A percentile compares a stretch with the other conserved stretches of the same genome.
phyloP scores from a whole-genome alignment of 1,140 invertebrate species.

The Chymomyza costata region DNA sequence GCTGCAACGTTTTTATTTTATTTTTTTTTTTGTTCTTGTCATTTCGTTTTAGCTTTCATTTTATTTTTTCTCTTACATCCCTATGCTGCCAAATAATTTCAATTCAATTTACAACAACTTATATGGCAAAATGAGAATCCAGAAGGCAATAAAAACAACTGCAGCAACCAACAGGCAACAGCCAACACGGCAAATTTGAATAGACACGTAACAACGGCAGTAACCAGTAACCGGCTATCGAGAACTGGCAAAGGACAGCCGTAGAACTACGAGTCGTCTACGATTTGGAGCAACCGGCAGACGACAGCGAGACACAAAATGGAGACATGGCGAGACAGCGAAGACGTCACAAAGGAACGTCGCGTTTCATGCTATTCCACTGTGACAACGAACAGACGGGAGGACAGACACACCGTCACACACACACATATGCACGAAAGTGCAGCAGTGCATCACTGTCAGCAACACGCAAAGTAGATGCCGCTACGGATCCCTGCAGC shows the following conservation, averaged over 20 bases:
- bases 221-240: too few species aligned
- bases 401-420: slow-evolving; percentile 4
- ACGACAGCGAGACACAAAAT: slow-evolving; percentile 34
- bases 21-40: too few species aligned
- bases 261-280: too few species aligned
- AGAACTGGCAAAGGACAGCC: too few species aligned
- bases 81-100: slow-evolving; percentile 45
- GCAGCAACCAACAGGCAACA: slow-evolving; percentile 7
- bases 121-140: slow-evolving; percentile 5
- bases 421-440: slow-evolving; percentile 3
- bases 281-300: too few species aligned
- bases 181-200: slow-evolving; percentile 32
- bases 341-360: slow-evolving; percentile 8
- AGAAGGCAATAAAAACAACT: background rate
- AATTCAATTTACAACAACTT: slow-evolving; percentile 48
- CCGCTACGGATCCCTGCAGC: background rate
- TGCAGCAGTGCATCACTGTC: slow-evolving; percentile 25
- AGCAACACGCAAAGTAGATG: slow-evolving; percentile 15
- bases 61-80: slow-evolving; percentile 2
- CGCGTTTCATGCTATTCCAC: slow-evolving; percentile 1
- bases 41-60: too few species aligned
- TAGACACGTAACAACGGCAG: slow-evolving; percentile 39
- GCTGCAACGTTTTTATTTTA: slow-evolving; percentile 17
- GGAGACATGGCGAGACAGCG: slow-evolving; percentile 27
- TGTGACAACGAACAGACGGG: slow-evolving; percentile 10